Percentiles rank a stretch among this genome's conserved stretches.
Conservation (phyloP, 2,888 invertebrate species). For the Erebia epiphron region DNA sequence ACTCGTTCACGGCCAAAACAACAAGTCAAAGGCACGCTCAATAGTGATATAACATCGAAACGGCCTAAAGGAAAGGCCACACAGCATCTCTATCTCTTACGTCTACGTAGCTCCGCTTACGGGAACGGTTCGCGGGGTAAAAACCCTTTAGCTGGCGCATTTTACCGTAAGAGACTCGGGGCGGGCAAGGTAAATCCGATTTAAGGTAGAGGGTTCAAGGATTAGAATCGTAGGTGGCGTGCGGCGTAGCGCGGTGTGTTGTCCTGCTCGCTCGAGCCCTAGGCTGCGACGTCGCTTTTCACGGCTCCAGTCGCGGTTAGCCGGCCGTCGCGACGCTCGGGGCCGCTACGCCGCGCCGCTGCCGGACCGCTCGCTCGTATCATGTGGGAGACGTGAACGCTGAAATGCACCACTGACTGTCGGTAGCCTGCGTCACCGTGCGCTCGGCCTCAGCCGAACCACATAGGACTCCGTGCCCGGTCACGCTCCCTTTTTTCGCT, state of each 20-base stretch:
- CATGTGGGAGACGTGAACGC: slow-evolving; percentile 55
- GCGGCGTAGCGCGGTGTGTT: slow-evolving; percentile 62
- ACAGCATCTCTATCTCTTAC: slow-evolving; percentile 77
- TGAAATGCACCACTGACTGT: slow-evolving; percentile 65
- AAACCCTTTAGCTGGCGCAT: slow-evolving; percentile 73
- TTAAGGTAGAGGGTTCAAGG: slow-evolving; percentile 75
- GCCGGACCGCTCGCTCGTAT: slow-evolving; percentile 60
- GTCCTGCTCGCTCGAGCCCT: slow-evolving; percentile 78
- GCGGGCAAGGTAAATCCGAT: slow-evolving; percentile 70
- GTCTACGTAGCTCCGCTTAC: slow-evolving; percentile 64
- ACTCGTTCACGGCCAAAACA: slow-evolving; percentile 74
- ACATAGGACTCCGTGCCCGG: slow-evolving; percentile 39
- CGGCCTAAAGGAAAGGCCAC: slow-evolving; percentile 70
- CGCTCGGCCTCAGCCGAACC: slow-evolving; percentile 46
- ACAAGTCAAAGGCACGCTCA: slow-evolving; percentile 69
- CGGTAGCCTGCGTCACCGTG: slow-evolving; percentile 46
- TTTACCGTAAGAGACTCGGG: slow-evolving; percentile 69
- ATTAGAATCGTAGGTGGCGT: slow-evolving; percentile 70
- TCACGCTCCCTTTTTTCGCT: slow-evolving; percentile 40
- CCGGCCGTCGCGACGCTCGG: slow-evolving; percentile 82
- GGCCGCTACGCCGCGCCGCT: slow-evolving; percentile 77
- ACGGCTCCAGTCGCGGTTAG: slow-evolving; percentile 79
- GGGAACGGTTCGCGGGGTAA: slow-evolving; percentile 71
- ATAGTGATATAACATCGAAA: slow-evolving; percentile 78
- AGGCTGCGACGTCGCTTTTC: slow-evolving; percentile 70